Conservation (phyloP, 37 sponge, comb jelly and placozoan species). For the Tethya wilhelma region DNA sequence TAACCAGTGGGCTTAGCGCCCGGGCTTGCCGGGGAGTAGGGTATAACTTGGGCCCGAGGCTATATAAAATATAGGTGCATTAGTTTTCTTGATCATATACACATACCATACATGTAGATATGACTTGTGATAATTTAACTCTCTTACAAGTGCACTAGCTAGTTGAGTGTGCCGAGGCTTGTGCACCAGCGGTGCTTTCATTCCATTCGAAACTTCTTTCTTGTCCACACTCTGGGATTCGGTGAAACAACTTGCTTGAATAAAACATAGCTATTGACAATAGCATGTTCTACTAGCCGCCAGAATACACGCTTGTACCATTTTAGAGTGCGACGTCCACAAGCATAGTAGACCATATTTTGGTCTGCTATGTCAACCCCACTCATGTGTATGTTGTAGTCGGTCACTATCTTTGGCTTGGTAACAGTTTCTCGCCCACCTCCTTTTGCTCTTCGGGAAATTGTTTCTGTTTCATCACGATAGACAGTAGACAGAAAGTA, state of each 20-base stretch:
- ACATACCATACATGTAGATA: too few relatives aligned
- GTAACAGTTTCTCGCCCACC: neutral
- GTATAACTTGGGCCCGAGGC: too few relatives aligned
- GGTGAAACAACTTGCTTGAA: neutral
- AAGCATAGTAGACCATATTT: neutral
- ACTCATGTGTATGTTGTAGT: conserved; percentile 20
- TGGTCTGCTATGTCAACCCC: conserved; percentile 26
- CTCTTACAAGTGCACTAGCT: too few relatives aligned
- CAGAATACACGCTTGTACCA: conserved; percentile 33
- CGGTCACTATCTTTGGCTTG: neutral
- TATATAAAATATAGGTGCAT: too few relatives aligned
- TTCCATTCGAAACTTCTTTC: conserved; percentile 15
- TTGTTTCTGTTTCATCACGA: neutral
- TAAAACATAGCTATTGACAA: conserved; percentile 16
- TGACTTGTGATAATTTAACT: too few relatives aligned
- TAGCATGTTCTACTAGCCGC: conserved; percentile 5
- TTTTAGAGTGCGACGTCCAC: conserved; percentile 6
- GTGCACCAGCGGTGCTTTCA: too few relatives aligned
- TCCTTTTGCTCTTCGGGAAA: neutral
- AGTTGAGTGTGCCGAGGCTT: too few relatives aligned
- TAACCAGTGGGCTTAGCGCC: too few relatives aligned
- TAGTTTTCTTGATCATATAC: too few relatives aligned
- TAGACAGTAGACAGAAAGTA: neutral
- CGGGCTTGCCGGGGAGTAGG: too few relatives aligned
- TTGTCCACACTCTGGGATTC: neutral